Base-by-base conservation (phyloP, 2,113 vertebrate genomes). In the Cinclus mexicanus region DNA sequence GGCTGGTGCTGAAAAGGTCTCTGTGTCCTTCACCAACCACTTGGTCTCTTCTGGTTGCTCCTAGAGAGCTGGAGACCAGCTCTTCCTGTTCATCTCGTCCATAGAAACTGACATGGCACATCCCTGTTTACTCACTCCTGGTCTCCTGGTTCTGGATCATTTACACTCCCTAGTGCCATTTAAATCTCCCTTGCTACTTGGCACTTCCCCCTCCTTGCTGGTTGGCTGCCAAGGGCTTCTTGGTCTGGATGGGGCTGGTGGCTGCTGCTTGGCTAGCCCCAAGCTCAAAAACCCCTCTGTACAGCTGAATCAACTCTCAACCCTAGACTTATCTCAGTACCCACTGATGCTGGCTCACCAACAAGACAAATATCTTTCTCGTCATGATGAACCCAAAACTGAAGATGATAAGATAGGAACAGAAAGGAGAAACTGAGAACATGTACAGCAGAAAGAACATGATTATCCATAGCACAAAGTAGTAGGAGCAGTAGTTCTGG, bases 391-490 rank as follows among this genome's bases (percentile, higher is more conserved):
- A 52, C 39, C 23, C 10, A 39, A 61, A 78, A n/a, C 8, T 28
- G 28, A 69, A 55, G 24, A 53, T 19, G 29, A 35, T 25, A 0
- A 0, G 37, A 59, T 12, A 68, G 6, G 15, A 83, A 42, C 37
- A 56, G 24, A 87, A 76, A 7, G 14, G 22, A 89, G 56, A 37
- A 83, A 75, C 18, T 23, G n/a, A 67, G 42, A 84, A 53, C 2
- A 3, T 0, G 5, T 9, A 50, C 12, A 28, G 39, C 0, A 0
- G 20, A 28, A 74, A 46, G 29, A 46, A n/a, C 9, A 42, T 7
- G 5, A 15, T 55, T 31, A 60, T 41, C 33, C 46, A 22, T 0
- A 39, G 50, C 12, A 31, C 12, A 47, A 64, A 60, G 10, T 14
- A 46, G 2, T 25, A 42, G 60, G 15, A 26, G 14, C 20, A 37